phyloP scores from a whole-genome alignment of 2,888 invertebrate species.

The Drosophila parthenogenetica region DNA sequence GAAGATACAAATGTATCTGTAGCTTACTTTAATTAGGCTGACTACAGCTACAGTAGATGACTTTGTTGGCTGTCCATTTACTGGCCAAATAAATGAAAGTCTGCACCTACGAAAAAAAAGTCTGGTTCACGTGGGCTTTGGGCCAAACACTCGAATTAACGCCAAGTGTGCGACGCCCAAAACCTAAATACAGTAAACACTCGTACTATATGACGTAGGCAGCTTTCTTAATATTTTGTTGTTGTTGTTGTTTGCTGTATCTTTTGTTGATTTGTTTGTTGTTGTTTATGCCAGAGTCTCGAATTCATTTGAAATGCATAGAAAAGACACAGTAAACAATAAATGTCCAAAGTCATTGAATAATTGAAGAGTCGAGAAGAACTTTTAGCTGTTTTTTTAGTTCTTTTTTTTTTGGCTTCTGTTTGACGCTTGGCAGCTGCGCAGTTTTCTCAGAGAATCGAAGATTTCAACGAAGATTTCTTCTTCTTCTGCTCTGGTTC shows the following conservation, averaged over 20 bases:
- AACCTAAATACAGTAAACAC: slow-evolving; percentile 6
- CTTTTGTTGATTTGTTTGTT: slow-evolving; percentile 26
- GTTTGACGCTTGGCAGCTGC: slow-evolving; percentile 26
- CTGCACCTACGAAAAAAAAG: background rate
- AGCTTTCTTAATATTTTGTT: slow-evolving; percentile 35
- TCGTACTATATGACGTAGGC: slow-evolving; percentile 55
- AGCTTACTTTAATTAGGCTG: too few relatives aligned
- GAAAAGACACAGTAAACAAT: slow-evolving; percentile 42
- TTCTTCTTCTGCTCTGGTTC: background rate
- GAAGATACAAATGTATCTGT: too few relatives aligned
- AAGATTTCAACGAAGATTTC: slow-evolving; percentile 4
- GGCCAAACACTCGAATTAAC: slow-evolving; percentile 55
- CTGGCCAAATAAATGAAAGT: background rate
- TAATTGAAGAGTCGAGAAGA: slow-evolving; percentile 11
- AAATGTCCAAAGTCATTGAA: slow-evolving; percentile 16
- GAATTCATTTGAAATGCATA: slow-evolving; percentile 63
- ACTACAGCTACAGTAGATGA: too few relatives aligned
- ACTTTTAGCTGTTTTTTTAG: slow-evolving; percentile 10
- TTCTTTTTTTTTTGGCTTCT: slow-evolving; percentile 3
- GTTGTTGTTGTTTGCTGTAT: slow-evolving; percentile 1
- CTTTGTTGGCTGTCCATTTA: background rate
- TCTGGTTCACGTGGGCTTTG: slow-evolving; percentile 3
- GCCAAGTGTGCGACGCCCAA: slow-evolving; percentile 46
- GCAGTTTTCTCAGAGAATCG: background rate
- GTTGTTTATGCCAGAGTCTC: slow-evolving; percentile 20